A percentile compares a stretch with the other conserved stretches of the same genome.
phyloP scores from a whole-genome alignment of 2,888 invertebrate genomes.

The Chymomyza procnemis region DNA sequence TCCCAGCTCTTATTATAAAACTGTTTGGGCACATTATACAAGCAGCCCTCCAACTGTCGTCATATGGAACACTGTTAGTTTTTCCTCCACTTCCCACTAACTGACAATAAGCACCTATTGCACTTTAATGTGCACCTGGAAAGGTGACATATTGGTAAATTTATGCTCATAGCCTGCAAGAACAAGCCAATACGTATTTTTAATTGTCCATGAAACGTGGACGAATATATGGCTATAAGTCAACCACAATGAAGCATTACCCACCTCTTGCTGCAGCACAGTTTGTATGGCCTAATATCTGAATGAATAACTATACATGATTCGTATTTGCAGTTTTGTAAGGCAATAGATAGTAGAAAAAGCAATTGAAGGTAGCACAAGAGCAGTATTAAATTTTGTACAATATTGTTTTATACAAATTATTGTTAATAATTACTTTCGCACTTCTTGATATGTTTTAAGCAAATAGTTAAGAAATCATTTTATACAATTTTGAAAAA shows the following conservation, averaged over 20 bases:
- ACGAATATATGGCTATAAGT: constrained; percentile 93
- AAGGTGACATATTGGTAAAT: constrained; percentile 90
- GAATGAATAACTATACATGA: too few relatives aligned
- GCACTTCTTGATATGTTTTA: too few relatives aligned
- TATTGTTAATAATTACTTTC: too few relatives aligned
- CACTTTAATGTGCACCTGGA: constrained; percentile 89
- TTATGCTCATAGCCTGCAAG: constrained; percentile 90
- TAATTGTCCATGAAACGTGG: constrained; percentile 96
- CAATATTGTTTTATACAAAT: too few relatives aligned
- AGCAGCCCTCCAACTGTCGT: constrained; percentile 94
- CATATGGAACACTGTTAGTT: constrained; percentile 89
- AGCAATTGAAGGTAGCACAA: too few relatives aligned
- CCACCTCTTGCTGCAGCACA: constrained; percentile 86
- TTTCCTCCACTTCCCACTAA: constrained; percentile 87
- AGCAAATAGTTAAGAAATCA: too few relatives aligned
- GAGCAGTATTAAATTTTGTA: too few relatives aligned
- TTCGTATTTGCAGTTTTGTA: too few relatives aligned
- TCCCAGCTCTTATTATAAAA: constrained; percentile 99
- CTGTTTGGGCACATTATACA: constrained; percentile 95
- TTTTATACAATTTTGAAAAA: too few relatives aligned
- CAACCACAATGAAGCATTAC: constrained; percentile 96
- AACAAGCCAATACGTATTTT: constrained; percentile 92
- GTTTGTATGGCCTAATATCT: constrained; percentile 90
- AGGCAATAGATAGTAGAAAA: too few relatives aligned
- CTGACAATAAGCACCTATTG: constrained; percentile 90